Base-by-base conservation (phyloP, 2,797 vertebrate species). In the Cetoscarus ocellatus region DNA sequence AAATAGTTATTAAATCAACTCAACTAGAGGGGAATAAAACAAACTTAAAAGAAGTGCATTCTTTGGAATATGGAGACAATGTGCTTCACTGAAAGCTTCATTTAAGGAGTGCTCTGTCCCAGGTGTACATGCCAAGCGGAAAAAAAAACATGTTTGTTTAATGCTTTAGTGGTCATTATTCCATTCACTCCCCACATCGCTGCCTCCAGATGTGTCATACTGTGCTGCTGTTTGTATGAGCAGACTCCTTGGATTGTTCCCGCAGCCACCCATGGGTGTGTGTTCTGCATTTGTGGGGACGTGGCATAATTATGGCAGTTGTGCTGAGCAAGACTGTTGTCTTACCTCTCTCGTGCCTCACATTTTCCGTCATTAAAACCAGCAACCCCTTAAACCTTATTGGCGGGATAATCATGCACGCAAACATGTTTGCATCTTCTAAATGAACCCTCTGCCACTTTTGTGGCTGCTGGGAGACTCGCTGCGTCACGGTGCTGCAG, bases 331-430 rank as follows among this genome's bases (percentile, higher is more conserved):
- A 80, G 79, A 53, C 12, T 85, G 79, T 86, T 81, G 87, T 73
- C 80, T 85, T 79, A 83, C 74, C 73, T 86, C 74, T 77, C 55
- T 73, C 68, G 48, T 72, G 80, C 64, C 78, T 92, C 90, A 90
- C 72, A 90, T 85, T 93, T 93, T 93, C 91, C 89, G 14, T 90
- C 50, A 75, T 91, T 90, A 88, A 85, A 83, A 74, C 58, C 69
- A 77, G 70, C 73, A 87, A 82, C 87, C 83, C 76, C 77, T 82
- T 82, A 88, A 89, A 74, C 84, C 77, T 73, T 64, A 87, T 61
- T 72, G 71, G 83, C 61, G 42, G 59, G 53, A 75, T 86, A 70
- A 82, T 77, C 61, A 62, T 62, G 52, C 67, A 73, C 68, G 48
- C 73, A 76, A 84, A 77, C 73, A 75, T 55, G 65, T 58, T 63